Evolutionary conservation across 2,797 vertebrate genomes (phyloP), one percentile per base, ranked within the genome.

Genomic region (Antrozous pallidus): DNA sequence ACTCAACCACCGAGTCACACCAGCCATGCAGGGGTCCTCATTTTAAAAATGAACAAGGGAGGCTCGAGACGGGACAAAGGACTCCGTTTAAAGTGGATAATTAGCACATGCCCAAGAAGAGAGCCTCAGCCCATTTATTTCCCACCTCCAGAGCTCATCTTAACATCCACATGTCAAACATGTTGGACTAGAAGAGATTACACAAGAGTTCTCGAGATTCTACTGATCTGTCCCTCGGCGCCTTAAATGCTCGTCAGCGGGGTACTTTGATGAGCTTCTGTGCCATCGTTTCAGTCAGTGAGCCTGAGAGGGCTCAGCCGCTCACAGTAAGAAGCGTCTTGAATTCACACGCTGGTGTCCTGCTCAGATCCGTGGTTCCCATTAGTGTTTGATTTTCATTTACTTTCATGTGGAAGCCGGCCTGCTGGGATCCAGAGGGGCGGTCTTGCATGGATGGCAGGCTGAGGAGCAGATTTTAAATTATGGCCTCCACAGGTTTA

Each of bases 11-110:
- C 22, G 54, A 56, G 54, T 24, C 54, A 56, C 54, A 56, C 54
- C 54, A 56, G 22, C 54, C 22, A 56, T 22, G 9, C 54, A 24
- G 10, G 4, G 38, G 4, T 40, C 26, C 24, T 91, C n/a, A 8
- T 78, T 93, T 94, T 63, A 88, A 74, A 93, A 54, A 82, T 63
- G 75, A 93, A 12, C 7, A 74, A 75, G 12, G 36, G 24, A 84
- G 51, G 6, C 47, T 87, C 42, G 70, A 22, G 17, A 38, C 9
- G 36, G 31, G 51, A 26, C 13, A 84, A n/a, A 18, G 22, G 4
- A 80, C 14, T 47, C 26, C 67, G 78, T 47, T 26, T 56, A 84
- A 84, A 65, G 40, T 9, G 22, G 4, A 2, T 28, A 40, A 16
- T 90, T 81, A 61, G 26, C 28, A 38, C 78, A 38, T 51, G 2